Conservation (phyloP, 2,797 vertebrate species). For the Semotilus atromaculatus region DNA sequence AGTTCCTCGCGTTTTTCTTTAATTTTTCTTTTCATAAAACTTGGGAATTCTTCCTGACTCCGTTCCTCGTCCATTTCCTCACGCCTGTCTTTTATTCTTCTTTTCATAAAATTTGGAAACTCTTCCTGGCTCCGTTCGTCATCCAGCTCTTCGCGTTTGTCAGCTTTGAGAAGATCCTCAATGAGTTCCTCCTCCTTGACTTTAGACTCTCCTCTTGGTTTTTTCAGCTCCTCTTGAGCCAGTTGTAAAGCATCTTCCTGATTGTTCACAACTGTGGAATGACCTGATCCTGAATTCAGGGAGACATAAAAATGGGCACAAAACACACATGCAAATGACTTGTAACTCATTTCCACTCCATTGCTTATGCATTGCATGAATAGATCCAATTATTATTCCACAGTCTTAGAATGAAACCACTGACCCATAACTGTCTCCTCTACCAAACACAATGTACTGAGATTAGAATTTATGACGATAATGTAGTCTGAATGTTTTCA, state of each 20-base stretch:
- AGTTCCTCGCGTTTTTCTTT: slow-evolving; percentile 22
- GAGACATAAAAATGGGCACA: neutral
- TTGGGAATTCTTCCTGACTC: slow-evolving; percentile 55
- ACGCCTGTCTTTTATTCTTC: slow-evolving; percentile 55
- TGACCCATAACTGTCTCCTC: slow-evolving; percentile 45
- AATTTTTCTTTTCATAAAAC: slow-evolving; percentile 15
- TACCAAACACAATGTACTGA: slow-evolving; percentile 10
- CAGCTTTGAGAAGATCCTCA: slow-evolving; percentile 52
- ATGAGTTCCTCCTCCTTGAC: slow-evolving; percentile 62
- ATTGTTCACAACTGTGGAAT: slow-evolving; percentile 74
- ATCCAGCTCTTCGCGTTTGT: slow-evolving; percentile 64
- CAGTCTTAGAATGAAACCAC: slow-evolving; percentile 16
- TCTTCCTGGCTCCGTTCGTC: slow-evolving; percentile 68
- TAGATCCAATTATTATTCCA: slow-evolving; percentile 5
- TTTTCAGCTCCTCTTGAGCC: slow-evolving; percentile 58
- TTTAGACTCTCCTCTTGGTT: slow-evolving; percentile 70
- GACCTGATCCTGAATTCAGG: slow-evolving; percentile 76
- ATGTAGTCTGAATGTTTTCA: neutral
- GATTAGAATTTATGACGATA: slow-evolving; percentile 5
- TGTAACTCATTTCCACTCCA: neutral
- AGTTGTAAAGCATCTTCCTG: slow-evolving; percentile 65
- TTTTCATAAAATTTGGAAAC: slow-evolving; percentile 36
- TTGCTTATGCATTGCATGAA: slow-evolving; percentile 2
- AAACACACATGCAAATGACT: neutral
- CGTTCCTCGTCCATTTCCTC: slow-evolving; percentile 64